Percentiles rank a stretch among this genome's conserved stretches.
phyloP scores from a whole-genome alignment of 2,113 vertebrate species.

The Lasiurus cinereus region DNA sequence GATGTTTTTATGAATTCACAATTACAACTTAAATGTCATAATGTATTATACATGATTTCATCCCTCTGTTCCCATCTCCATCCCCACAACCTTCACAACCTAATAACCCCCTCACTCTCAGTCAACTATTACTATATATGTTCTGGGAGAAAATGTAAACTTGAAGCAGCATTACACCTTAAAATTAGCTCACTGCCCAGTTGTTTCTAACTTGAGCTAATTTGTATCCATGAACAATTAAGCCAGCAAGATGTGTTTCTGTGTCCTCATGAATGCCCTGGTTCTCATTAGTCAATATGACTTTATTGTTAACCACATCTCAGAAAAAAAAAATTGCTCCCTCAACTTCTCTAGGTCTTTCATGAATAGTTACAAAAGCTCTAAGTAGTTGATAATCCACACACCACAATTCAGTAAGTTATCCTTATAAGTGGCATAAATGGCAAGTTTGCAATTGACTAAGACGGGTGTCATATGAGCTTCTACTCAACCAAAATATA shows the following conservation, averaged over 20 bases:
- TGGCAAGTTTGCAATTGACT: neutral
- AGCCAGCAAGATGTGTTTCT: neutral
- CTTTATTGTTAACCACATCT: neutral
- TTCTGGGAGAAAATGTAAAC: neutral
- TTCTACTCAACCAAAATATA: neutral
- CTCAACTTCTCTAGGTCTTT: neutral
- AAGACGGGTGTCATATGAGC: neutral
- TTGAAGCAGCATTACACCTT: neutral
- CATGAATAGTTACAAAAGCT: neutral
- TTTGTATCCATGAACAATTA: neutral
- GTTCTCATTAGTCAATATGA: neutral
- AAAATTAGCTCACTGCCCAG: neutral
- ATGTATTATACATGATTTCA: neutral
- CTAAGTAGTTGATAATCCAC: neutral
- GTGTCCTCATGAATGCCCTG: neutral
- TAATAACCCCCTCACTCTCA: neutral
- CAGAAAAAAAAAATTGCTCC: slow-evolving; percentile 34
- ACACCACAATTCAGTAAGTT: neutral
- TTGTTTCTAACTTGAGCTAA: neutral
- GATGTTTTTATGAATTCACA: neutral
- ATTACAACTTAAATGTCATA: neutral
- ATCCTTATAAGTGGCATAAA: neutral
- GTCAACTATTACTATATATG: neutral
- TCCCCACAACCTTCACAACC: neutral
- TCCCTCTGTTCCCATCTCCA: neutral